Percentiles rank a stretch among this genome's conserved stretches.
phyloP scores from a whole-genome alignment of 1,140 invertebrate genomes.

The Nephotettix cincticeps region DNA sequence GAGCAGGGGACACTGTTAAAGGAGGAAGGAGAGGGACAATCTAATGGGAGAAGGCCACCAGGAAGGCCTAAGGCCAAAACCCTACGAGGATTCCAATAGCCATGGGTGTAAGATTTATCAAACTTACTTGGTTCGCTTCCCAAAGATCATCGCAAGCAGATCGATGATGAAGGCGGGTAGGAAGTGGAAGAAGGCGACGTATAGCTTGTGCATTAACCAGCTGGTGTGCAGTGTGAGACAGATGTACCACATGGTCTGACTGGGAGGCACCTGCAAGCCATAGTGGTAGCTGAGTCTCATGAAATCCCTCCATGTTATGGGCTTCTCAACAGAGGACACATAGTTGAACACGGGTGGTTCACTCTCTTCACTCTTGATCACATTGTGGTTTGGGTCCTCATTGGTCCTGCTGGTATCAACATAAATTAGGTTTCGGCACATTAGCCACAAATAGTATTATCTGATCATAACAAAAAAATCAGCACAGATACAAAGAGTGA shows the following conservation, averaged over 20 bases:
- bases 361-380: not conserved
- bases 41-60: no score
- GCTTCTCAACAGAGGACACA: conserved; percentile 56
- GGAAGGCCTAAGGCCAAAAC: no score
- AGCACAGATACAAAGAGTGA: no score
- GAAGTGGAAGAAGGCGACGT: conserved; percentile 58
- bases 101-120: no score
- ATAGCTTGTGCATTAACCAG: conserved; percentile 54
- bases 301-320: conserved; percentile 57
- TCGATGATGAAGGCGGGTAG: conserved; percentile 70
- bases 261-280: conserved; percentile 25
- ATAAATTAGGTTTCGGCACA: no score
- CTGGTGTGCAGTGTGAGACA: conserved; percentile 54
- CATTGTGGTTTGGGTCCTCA: conserved; percentile 18
- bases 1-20: no score
- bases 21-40: no score
- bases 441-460: no score
- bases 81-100: no score
- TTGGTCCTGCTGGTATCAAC: no score
- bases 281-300: conserved; percentile 22
- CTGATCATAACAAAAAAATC: no score
- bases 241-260: conserved; percentile 53
- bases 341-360: conserved; percentile 57
- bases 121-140: conserved; percentile 63
- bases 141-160: conserved; percentile 55